phyloP scores from a whole-genome alignment of 2,888 invertebrate species.

The Ophonus ardosiacus region DNA sequence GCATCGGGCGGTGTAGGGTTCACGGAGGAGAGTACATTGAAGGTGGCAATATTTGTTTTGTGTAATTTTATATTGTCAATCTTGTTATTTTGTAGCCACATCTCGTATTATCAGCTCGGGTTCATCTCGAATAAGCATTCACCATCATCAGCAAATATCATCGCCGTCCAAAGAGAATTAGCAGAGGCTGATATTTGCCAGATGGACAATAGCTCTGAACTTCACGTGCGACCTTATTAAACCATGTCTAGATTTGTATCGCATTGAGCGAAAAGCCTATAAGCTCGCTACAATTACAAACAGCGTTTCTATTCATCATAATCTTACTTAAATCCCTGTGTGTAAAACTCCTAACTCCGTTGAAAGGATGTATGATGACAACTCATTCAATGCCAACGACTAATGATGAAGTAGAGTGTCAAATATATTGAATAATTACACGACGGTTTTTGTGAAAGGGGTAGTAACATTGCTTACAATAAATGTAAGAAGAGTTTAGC shows the following conservation, averaged over 20 bases:
- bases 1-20: no score
- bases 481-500: no score
- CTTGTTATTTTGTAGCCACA: no score
- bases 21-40: no score
- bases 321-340: conserved; percentile 28
- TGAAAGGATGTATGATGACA: conserved; percentile 10
- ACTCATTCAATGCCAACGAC: neutral
- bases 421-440: neutral
- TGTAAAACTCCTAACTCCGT: conserved; percentile 14
- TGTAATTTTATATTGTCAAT: no score
- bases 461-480: no score
- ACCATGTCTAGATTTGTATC: conserved; percentile 20
- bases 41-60: no score
- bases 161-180: neutral
- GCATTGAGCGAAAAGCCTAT: neutral
- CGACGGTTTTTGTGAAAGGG: neutral
- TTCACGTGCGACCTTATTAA: neutral
- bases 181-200: neutral
- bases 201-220: neutral
- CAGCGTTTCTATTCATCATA: conserved; percentile 16
- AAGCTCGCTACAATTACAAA: conserved; percentile 25
- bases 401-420: neutral
- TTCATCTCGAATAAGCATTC: no score
- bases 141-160: neutral
- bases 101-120: no score